phyloP scores from a whole-genome alignment of 2,113 vertebrate genomes.

The Chaenogobius annularis region DNA sequence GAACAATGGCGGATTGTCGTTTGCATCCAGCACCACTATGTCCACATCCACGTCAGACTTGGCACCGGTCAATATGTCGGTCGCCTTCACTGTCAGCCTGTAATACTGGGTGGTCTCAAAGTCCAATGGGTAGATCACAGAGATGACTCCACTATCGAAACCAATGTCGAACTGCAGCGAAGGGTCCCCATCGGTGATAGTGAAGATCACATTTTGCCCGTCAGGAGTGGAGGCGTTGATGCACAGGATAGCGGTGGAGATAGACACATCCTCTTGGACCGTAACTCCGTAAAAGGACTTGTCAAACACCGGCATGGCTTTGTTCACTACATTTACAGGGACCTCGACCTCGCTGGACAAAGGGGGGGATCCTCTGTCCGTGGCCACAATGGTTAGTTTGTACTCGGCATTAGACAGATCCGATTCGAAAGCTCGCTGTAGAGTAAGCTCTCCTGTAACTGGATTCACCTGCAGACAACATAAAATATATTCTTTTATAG shows the following conservation, averaged over 20 bases:
- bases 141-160: slow-evolving; percentile 90
- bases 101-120: slow-evolving; percentile 86
- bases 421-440: slow-evolving; percentile 86
- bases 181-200: slow-evolving; percentile 88
- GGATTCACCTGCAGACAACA: slow-evolving; percentile 75
- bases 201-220: slow-evolving; percentile 91
- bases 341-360: slow-evolving; percentile 85
- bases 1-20: slow-evolving; percentile 92
- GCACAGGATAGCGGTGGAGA: slow-evolving; percentile 84
- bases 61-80: slow-evolving; percentile 88
- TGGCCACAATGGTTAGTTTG: slow-evolving; percentile 83
- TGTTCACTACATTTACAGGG: slow-evolving; percentile 91
- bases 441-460: slow-evolving; percentile 82
- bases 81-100: slow-evolving; percentile 87
- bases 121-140: slow-evolving; percentile 87
- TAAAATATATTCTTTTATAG: no score
- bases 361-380: slow-evolving; percentile 84
- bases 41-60: slow-evolving; percentile 93
- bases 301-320: slow-evolving; percentile 97
- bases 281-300: slow-evolving; percentile 91
- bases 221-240: slow-evolving; percentile 92
- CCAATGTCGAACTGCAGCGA: slow-evolving; percentile 90
- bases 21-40: slow-evolving; percentile 87
- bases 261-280: slow-evolving; percentile 83
- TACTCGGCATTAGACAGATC: slow-evolving; percentile 92